Percentiles rank a stretch among this genome's conserved stretches.
phyloP scores from a whole-genome alignment of 2,888 invertebrate species.

The Octodonta nipae region DNA sequence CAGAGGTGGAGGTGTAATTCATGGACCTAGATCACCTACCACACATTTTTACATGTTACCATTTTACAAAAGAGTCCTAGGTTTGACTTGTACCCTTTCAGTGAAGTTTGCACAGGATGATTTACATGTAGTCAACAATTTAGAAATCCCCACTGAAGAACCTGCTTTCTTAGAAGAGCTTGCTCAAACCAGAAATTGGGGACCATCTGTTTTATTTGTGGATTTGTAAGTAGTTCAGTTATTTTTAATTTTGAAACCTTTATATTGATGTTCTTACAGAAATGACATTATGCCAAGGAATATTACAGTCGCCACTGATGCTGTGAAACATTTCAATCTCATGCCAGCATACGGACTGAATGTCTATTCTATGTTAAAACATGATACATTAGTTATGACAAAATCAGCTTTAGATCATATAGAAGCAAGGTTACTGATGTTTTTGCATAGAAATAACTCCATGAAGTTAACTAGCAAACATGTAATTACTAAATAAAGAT shows the following conservation, averaged over 20 bases:
- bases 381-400: conserved; percentile 83
- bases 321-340: conserved; percentile 70
- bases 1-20: conserved; percentile 67
- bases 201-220: conserved; percentile 85
- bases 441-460: conserved; percentile 49
- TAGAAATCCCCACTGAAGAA: conserved; percentile 76
- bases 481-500: too few relatives aligned
- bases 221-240: conserved; percentile 54
- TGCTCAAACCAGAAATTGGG: conserved; percentile 81
- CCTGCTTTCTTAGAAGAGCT: conserved; percentile 65
- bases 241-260: not conserved
- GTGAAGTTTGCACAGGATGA: conserved; percentile 92
- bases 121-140: conserved; percentile 73
- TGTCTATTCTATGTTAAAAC: conserved; percentile 92
- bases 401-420: conserved; percentile 69
- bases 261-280: conserved; percentile 40
- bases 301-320: conserved; percentile 67
- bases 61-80: conserved; percentile 58
- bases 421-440: conserved; percentile 61
- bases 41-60: conserved; percentile 90
- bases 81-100: conserved; percentile 72
- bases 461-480: too few relatives aligned
- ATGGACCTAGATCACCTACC: conserved; percentile 85
- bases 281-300: conserved; percentile 78
- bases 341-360: conserved; percentile 95